Evolutionary conservation across 2,113 vertebrate genomes (phyloP), one percentile per base, ranked within the genome.

Genomic region (Apistogramma diplotaenia): DNA sequence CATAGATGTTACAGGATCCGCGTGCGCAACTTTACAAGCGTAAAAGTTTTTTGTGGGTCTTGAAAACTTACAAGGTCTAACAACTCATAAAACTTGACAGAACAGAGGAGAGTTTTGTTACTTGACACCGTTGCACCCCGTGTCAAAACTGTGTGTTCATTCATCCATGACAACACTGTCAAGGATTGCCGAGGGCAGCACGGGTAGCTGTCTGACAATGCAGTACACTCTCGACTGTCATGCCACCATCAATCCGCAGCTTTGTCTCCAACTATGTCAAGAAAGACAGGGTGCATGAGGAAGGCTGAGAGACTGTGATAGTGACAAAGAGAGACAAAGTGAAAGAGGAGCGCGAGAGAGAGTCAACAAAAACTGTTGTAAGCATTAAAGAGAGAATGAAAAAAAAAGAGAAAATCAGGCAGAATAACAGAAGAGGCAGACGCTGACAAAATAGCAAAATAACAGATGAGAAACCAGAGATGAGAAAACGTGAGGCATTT

Each of bases 91-190:
- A 82, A 81, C 59, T 85, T 62, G 82, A 84, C 82, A 83, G 83
- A 85, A 76, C 29, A 81, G 73, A 78, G 15, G 70, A 78, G 72
- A 83, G 78, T 82, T 90, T 87, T 90, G 80, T 88, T 87, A 75
- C 85, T 85, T 88, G 91, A 91, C 91, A 90, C 83, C 33, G 82
- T 82, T 55, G 70, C 86, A 86, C 62, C 74, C 74, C 2, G 84
- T 85, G 91, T 91, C 89, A 91, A 90, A 89, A 89, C 86, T 87
- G 71, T 54, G 86, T 78, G 89, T 70, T 89, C 89, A 88, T 90
- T 91, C 93, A 92, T 91, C 92, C 86, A 33, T 82, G 86, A 89
- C 89, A 90, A 91, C 82, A 83, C 67, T 90, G 90, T 85, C 80
- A 90, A 70, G 90, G 85, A 88, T 79, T 61, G 89, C 93, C 89